A percentile compares a stretch with the other conserved stretches of the same genome.
Evolutionary conservation across 2,888 invertebrate genomes (phyloP).

Genomic region (Scaptomyza polygonia): DNA sequence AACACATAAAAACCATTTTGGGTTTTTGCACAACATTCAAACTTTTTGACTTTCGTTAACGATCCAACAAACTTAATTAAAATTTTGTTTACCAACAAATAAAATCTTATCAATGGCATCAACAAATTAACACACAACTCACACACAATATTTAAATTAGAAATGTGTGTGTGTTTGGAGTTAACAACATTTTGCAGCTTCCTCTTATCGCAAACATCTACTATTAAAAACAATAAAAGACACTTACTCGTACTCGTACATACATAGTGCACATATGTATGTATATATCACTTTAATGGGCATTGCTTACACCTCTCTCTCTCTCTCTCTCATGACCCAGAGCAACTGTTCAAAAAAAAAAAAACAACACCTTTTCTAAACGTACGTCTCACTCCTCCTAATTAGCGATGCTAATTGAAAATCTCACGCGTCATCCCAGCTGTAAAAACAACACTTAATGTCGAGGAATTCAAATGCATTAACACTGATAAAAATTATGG

Average conservation of each 20-base stretch:
- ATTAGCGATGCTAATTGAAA: constrained; percentile 73
- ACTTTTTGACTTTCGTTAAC: constrained; percentile 21
- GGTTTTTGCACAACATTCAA: constrained; percentile 48
- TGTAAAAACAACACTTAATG: constrained; percentile 9
- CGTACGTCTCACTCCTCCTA: constrained; percentile 41
- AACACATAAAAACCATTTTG: constrained; percentile 1
- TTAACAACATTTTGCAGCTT: constrained; percentile 6
- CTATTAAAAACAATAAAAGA: too few relatives aligned
- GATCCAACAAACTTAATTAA: not conserved
- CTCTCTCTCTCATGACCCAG: too few relatives aligned
- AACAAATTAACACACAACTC: constrained; percentile 53
- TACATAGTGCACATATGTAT: too few relatives aligned
- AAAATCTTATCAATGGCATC: constrained; percentile 22
- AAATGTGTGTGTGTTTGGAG: constrained; percentile 32
- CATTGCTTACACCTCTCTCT: constrained; percentile 31
- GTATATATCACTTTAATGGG: constrained; percentile 24
- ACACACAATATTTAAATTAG: constrained; percentile 41
- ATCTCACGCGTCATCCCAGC: constrained; percentile 49
- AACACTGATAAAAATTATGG: too few relatives aligned
- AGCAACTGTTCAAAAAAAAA: constrained; percentile 19
- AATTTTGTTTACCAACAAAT: constrained; percentile 24
- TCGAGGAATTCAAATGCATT: not conserved
- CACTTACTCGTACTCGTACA: too few relatives aligned
- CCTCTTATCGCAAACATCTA: constrained; percentile 30
- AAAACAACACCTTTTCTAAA: constrained; percentile 22